Base-by-base conservation (phyloP, 2,113 vertebrate species). In the Cephalopterus ornatus region DNA sequence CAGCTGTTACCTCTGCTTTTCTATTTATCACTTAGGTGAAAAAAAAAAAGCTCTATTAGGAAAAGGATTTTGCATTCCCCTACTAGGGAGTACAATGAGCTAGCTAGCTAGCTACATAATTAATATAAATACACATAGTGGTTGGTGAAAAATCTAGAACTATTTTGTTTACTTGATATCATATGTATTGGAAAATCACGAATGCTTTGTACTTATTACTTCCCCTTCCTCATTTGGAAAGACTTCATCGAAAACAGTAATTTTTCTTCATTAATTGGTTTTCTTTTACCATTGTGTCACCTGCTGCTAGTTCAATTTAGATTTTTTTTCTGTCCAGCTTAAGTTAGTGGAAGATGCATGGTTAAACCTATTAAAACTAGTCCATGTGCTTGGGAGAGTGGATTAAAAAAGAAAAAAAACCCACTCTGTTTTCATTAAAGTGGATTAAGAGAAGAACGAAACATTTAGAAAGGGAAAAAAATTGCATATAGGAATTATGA, bases 301-400 rank as follows among this genome's bases (percentile, higher is more conserved):
- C 44, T 2, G 1, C 6, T 63, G 12, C 3, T 41, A 46, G 5
- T 50, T 78, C 59, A 7, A 73, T 58, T 73, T 74, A 41, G 30
- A 17, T 14, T 44, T 89, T 44, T 89, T 59, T 79, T 39, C 22
- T 50, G 12, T 86, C 13, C 35, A 72, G 8, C 3, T 68, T 63
- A 53, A 2, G 0, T 26, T 50, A 72, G 6, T 35, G 8, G 21
- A 76, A 85, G 14, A 82, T 0, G 1, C 8, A 13, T 15, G 59
- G 6, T 68, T 88, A 42, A 49, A 72, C 2, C 4, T 67, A 17
- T 61, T 78, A 70, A 78, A 62, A 27, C 6, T 39, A 28, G 46
- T 26, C 20, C 6, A 33, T 65, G 7, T 44, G 0, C 14, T 50
- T 56, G 23, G 39, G 26, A 65, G 1, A 2, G 6, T 17, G 59